Conservation (phyloP, 1,140 invertebrate genomes). For the Papilio xuthus region DNA sequence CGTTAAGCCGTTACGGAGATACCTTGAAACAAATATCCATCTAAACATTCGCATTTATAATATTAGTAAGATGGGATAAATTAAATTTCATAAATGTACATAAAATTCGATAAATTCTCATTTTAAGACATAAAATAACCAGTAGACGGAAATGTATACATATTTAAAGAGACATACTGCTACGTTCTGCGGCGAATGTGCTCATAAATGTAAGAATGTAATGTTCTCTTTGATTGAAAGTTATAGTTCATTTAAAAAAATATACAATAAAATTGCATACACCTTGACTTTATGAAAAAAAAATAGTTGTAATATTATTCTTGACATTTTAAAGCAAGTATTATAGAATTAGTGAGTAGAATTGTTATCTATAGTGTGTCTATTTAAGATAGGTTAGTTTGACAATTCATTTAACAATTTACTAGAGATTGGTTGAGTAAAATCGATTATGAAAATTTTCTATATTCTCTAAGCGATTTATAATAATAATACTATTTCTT, state of each 20-base stretch:
- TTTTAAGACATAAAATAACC: background rate
- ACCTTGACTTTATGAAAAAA: background rate
- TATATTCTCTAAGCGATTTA: too few species aligned
- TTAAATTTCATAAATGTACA: background rate
- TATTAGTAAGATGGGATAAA: too few species aligned
- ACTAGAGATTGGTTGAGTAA: too few species aligned
- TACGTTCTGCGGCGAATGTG: background rate
- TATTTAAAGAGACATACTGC: constrained; percentile 13
- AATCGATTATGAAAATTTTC: too few species aligned
- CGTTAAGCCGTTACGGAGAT: too few species aligned
- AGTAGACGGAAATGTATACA: background rate
- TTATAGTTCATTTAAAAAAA: background rate
- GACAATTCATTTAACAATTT: too few species aligned
- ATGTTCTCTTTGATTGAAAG: background rate
- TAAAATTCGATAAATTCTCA: background rate
- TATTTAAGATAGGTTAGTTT: too few species aligned
- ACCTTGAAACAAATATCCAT: too few species aligned
- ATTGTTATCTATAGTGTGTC: too few species aligned
- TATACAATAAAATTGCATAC: background rate
- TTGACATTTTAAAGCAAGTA: background rate
- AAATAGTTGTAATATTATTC: background rate
- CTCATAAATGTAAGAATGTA: background rate
- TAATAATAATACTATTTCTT: too few species aligned
- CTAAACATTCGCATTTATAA: too few species aligned
- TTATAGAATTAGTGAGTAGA: too few species aligned